Evolutionary conservation across 2,797 vertebrate genomes (phyloP).

Genomic region (Lepus oiostolus): DNA sequence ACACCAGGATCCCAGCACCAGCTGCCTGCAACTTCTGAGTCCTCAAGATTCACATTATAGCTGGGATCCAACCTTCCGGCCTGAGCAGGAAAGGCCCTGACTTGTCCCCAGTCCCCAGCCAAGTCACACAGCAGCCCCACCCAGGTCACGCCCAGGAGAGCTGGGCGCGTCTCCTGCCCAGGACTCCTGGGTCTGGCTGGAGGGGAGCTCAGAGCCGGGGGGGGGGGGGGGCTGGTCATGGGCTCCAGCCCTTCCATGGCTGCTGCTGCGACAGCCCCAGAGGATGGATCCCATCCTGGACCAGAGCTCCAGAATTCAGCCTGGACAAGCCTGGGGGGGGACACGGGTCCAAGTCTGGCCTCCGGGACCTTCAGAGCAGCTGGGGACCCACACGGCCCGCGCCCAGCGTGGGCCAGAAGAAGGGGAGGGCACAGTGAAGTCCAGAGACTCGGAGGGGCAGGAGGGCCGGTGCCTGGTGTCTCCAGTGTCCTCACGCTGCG

Average conservation of each 20-base stretch:
- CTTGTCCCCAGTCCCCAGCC: background rate
- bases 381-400: background rate
- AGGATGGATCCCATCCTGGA: background rate
- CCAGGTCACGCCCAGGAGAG: background rate
- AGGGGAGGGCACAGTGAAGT: background rate
- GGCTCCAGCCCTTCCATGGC: background rate
- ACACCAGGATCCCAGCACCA: background rate
- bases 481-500: background rate
- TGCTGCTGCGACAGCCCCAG: background rate
- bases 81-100: conserved; percentile 7
- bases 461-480: background rate
- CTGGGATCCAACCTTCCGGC: background rate
- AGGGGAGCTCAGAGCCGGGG: background rate
- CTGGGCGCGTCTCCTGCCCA: background rate
- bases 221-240: background rate
- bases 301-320: background rate
- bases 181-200: background rate
- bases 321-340: background rate
- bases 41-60: background rate
- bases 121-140: background rate
- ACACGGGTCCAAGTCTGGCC: background rate
- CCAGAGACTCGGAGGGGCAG: background rate
- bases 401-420: background rate
- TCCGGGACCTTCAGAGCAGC: conserved; percentile 3
- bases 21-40: background rate